A percentile compares a stretch with the other conserved stretches of the same genome.
phyloP scores from a whole-genome alignment of 2,113 vertebrate genomes.

The Chloropsis cyanopogon region DNA sequence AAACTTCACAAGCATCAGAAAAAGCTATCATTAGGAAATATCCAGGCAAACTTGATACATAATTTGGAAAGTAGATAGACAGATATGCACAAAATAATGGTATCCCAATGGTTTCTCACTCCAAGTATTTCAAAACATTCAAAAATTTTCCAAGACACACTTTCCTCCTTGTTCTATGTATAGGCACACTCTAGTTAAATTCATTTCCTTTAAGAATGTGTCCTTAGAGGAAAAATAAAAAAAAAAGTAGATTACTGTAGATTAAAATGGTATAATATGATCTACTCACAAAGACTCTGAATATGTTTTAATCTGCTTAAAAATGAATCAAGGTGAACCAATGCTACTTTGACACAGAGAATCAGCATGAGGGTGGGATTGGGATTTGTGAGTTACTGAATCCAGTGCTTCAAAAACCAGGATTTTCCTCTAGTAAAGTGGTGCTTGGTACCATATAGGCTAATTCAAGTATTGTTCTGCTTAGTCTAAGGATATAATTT shows the following conservation, averaged over 20 bases:
- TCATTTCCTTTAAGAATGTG: neutral
- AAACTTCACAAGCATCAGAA: neutral
- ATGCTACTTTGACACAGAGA: neutral
- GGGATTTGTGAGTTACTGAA: neutral
- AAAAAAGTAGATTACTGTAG: neutral
- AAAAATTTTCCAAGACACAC: neutral
- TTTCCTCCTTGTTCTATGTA: neutral
- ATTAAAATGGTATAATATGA: neutral
- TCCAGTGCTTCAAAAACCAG: neutral
- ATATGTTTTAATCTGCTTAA: conserved; percentile 8
- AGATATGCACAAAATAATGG: neutral
- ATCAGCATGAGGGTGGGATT: neutral
- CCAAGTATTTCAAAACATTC: neutral
- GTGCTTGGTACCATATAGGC: neutral
- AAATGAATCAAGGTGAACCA: conserved; percentile 20
- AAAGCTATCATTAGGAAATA: neutral
- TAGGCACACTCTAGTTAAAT: neutral
- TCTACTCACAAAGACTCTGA: neutral
- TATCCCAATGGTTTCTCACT: neutral
- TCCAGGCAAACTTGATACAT: neutral
- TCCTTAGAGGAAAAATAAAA: neutral
- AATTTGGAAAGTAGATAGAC: neutral
- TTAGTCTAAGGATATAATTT: neutral
- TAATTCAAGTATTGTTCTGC: neutral
- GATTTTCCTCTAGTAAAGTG: neutral